A percentile compares a stretch with the other conserved stretches of the same genome.
Conservation (phyloP, 2,797 vertebrate species). For the Arctocebus calabarensis region DNA sequence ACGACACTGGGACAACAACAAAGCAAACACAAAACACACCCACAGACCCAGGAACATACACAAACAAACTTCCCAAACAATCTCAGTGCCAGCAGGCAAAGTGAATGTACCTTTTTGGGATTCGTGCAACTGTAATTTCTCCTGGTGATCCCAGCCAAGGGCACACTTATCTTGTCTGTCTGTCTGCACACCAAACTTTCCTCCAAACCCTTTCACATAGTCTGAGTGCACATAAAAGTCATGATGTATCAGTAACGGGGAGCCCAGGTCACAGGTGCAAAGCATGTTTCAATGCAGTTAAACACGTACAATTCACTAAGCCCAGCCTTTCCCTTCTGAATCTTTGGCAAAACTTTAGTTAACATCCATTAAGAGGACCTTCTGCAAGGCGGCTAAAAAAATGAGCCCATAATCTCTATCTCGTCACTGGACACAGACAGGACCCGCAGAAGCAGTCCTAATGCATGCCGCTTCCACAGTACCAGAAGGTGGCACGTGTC, state of each 20-base stretch:
- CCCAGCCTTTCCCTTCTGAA: neutral
- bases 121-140: constrained; percentile 96
- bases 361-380: accelerated
- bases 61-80: neutral
- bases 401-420: accelerated
- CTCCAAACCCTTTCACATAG: constrained; percentile 97
- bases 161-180: constrained; percentile 98
- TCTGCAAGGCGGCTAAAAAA: accelerated
- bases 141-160: constrained; percentile 98
- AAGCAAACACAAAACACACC: accelerated
- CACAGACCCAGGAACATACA: accelerated
- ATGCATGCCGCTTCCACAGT: neutral
- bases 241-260: neutral
- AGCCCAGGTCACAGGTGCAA: neutral
- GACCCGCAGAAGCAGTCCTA: accelerated
- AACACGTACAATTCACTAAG: neutral
- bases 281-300: accelerated
- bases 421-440: neutral
- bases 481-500: accelerated
- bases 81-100: accelerated
- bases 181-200: constrained; percentile 97
- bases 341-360: accelerated
- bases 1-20: neutral
- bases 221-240: constrained; percentile 88
- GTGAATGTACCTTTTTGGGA: constrained; percentile 95